phyloP scores from a whole-genome alignment of 1,140 invertebrate genomes.

The Cotesia glomerata region DNA sequence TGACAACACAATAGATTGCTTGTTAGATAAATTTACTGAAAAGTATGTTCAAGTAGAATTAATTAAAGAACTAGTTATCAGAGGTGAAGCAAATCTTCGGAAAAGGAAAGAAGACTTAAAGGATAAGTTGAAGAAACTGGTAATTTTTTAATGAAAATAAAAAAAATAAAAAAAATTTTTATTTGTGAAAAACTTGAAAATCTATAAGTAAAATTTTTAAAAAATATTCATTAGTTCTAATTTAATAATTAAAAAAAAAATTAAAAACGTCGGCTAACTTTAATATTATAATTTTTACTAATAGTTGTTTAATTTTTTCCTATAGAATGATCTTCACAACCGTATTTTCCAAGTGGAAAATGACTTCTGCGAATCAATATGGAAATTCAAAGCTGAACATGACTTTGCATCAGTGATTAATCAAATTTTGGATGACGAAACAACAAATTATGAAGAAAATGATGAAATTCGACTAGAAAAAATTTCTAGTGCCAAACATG shows the following conservation, averaged over 20 bases:
- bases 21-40: slow-evolving; percentile 12
- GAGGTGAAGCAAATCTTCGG: slow-evolving; percentile 20
- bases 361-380: slow-evolving; percentile 40
- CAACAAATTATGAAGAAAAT: too few relatives aligned
- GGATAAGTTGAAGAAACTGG: slow-evolving; percentile 36
- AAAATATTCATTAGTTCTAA: neutral
- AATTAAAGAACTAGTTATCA: slow-evolving; percentile 18
- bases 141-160: slow-evolving; percentile 20
- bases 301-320: neutral
- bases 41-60: slow-evolving; percentile 36
- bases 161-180: too few relatives aligned
- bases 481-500: too few relatives aligned
- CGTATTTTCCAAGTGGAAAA: slow-evolving; percentile 35
- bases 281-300: neutral
- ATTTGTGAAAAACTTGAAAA: too few relatives aligned
- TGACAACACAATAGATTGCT: neutral
- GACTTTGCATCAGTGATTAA: slow-evolving; percentile 28
- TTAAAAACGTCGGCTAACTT: neutral
- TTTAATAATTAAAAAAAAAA: neutral
- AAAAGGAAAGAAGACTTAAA: slow-evolving; percentile 26
- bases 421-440: too few relatives aligned
- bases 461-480: too few relatives aligned
- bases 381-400: slow-evolving; percentile 43
- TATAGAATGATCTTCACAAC: slow-evolving; percentile 39
- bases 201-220: neutral